Evolutionary conservation across 2,888 invertebrate genomes (phyloP).

Genomic region (Magallana nippona): DNA sequence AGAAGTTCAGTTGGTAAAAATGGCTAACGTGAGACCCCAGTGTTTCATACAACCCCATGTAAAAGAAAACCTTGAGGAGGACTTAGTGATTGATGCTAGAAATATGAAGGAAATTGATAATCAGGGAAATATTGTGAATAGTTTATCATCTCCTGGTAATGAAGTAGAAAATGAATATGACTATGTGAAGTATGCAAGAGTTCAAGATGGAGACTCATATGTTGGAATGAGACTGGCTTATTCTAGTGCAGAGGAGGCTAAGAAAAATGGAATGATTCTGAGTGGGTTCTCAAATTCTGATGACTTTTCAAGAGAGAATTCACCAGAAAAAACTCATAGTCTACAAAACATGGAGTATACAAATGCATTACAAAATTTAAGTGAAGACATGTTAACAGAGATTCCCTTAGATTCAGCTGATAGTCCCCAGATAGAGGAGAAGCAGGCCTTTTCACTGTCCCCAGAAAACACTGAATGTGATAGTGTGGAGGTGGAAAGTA

Average conservation of each 20-base stretch:
- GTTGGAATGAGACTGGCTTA: slow-evolving; percentile 87
- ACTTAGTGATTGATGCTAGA: background rate
- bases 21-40: slow-evolving; percentile 23
- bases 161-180: slow-evolving; percentile 79
- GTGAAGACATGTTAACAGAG: slow-evolving; percentile 77
- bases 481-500: slow-evolving; percentile 90
- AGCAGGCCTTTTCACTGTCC: slow-evolving; percentile 92
- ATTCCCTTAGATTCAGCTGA: slow-evolving; percentile 80
- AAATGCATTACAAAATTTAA: slow-evolving; percentile 64
- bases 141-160: slow-evolving; percentile 49
- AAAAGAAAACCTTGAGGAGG: slow-evolving; percentile 7
- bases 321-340: slow-evolving; percentile 65
- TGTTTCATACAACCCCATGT: slow-evolving; percentile 43
- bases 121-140: slow-evolving; percentile 36
- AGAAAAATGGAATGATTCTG: slow-evolving; percentile 60
- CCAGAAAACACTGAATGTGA: slow-evolving; percentile 96
- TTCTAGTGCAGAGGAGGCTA: slow-evolving; percentile 74
- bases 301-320: slow-evolving; percentile 70
- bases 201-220: slow-evolving; percentile 85
- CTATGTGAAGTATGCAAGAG: slow-evolving; percentile 78
- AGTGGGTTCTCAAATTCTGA: slow-evolving; percentile 58
- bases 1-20: slow-evolving; percentile 37
- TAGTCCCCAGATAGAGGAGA: slow-evolving; percentile 81
- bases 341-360: slow-evolving; percentile 40
- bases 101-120: slow-evolving; percentile 2